phyloP scores from a whole-genome alignment of 1,140 invertebrate genomes.

The Frieseomelitta varia region DNA sequence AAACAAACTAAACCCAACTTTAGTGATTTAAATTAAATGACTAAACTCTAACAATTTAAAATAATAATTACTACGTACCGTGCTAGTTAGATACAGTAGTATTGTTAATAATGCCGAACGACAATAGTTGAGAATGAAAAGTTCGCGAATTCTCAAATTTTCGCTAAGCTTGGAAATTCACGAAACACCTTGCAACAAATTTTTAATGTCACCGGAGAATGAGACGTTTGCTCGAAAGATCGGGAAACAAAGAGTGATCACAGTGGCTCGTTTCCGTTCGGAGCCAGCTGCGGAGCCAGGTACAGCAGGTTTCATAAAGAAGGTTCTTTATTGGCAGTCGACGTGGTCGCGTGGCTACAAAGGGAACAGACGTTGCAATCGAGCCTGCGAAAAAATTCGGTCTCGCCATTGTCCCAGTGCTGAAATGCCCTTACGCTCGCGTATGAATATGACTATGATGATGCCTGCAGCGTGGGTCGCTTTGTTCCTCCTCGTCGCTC shows the following conservation, averaged over 20 bases:
- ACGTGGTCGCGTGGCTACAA: constrained; percentile 36
- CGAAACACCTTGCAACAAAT: background rate
- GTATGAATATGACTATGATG: constrained; percentile 71
- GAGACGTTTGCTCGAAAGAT: background rate
- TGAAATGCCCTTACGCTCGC: constrained; percentile 53
- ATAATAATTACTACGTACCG: too few relatives aligned
- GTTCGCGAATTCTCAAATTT: background rate
- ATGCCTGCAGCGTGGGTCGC: constrained; percentile 69
- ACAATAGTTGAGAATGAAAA: background rate
- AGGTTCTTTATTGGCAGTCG: constrained; percentile 36
- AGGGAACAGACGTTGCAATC: background rate
- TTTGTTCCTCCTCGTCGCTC: constrained; percentile 65
- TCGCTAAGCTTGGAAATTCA: background rate
- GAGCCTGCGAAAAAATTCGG: constrained; percentile 11
- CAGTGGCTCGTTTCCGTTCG: constrained; percentile 17
- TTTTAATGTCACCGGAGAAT: background rate
- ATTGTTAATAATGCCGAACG: too few relatives aligned
- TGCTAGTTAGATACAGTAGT: too few relatives aligned
- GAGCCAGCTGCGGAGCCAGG: background rate
- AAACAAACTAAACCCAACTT: too few relatives aligned
- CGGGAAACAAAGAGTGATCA: constrained; percentile 7
- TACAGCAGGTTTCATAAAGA: constrained; percentile 3
- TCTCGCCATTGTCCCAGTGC: constrained; percentile 37
- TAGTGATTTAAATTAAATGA: too few relatives aligned
- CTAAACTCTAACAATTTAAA: too few relatives aligned